A percentile compares a stretch with the other conserved stretches of the same genome.
phyloP scores from a whole-genome alignment of 2,888 invertebrate species.

The Drosophila multiciliata region DNA sequence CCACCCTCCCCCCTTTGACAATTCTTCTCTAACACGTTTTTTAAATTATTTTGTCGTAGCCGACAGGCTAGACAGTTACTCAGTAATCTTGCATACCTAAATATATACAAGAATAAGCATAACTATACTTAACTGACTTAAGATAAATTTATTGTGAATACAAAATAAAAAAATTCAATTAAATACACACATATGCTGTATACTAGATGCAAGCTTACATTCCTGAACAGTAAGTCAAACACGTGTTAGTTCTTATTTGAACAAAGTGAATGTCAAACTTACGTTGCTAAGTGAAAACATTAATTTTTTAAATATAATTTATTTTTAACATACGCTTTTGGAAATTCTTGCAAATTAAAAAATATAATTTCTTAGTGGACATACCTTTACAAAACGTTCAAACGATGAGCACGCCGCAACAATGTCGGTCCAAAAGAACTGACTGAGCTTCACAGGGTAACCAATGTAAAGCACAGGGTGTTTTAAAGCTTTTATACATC shows the following conservation, averaged over 20 bases:
- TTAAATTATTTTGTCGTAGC: neutral
- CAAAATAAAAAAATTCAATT: neutral
- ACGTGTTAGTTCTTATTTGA: constrained; percentile 16
- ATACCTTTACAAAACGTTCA: constrained; percentile 36
- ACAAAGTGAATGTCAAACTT: neutral
- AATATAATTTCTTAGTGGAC: constrained; percentile 14
- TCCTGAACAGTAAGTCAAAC: constrained; percentile 26
- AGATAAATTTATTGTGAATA: neutral
- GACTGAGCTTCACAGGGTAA: constrained; percentile 24
- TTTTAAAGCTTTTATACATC: no score
- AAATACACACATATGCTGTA: constrained; percentile 4
- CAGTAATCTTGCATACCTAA: neutral
- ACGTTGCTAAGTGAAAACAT: neutral
- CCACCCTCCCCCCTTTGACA: neutral
- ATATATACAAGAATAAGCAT: neutral
- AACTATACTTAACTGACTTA: neutral
- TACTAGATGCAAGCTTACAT: constrained; percentile 16
- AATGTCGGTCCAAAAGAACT: constrained; percentile 39
- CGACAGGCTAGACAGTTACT: neutral
- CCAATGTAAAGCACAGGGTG: constrained; percentile 2
- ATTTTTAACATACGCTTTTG: neutral
- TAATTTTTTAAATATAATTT: neutral
- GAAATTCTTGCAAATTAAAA: neutral
- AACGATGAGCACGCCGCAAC: constrained; percentile 53
- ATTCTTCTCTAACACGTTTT: neutral